Evolutionary conservation across 1,140 invertebrate species (phyloP).

Genomic region (Capitella teleta): DNA sequence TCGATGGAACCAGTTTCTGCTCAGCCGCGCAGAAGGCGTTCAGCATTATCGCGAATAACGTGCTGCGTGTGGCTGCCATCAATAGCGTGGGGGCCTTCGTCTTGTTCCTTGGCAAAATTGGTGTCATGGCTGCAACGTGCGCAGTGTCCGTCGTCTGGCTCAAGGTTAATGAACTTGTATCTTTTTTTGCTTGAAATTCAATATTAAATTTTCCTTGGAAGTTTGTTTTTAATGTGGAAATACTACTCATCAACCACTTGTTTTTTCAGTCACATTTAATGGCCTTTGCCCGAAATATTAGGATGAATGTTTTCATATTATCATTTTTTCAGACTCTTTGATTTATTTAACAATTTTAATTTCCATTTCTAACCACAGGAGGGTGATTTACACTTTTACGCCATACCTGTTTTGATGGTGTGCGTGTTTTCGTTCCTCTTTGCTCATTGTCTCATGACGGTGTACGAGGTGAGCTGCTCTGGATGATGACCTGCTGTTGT

Average conservation of each 20-base stretch:
- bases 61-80: conserved; percentile 75
- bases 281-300: too few species aligned
- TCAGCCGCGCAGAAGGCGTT: conserved; percentile 35
- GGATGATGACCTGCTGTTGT: too few species aligned
- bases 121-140: conserved; percentile 55
- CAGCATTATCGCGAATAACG: conserved; percentile 49
- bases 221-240: not conserved
- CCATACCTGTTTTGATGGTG: conserved; percentile 74
- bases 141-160: conserved; percentile 49
- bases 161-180: conserved; percentile 25
- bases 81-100: conserved; percentile 91
- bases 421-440: conserved; percentile 84
- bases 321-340: not conserved
- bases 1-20: conserved; percentile 38
- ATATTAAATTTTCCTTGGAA: not conserved
- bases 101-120: conserved; percentile 77
- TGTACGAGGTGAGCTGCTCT: conserved; percentile 75
- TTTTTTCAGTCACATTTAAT: too few species aligned
- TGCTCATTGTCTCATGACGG: conserved; percentile 79
- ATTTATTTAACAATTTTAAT: not conserved
- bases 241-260: too few species aligned
- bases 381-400: conserved; percentile 51
- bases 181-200: not conserved
- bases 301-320: not conserved
- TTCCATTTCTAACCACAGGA: conserved; percentile 12